Percentiles rank a stretch among this genome's conserved stretches.
Evolutionary conservation across 2,113 vertebrate species (phyloP).

Genomic region (Zosterops pallidus): DNA sequence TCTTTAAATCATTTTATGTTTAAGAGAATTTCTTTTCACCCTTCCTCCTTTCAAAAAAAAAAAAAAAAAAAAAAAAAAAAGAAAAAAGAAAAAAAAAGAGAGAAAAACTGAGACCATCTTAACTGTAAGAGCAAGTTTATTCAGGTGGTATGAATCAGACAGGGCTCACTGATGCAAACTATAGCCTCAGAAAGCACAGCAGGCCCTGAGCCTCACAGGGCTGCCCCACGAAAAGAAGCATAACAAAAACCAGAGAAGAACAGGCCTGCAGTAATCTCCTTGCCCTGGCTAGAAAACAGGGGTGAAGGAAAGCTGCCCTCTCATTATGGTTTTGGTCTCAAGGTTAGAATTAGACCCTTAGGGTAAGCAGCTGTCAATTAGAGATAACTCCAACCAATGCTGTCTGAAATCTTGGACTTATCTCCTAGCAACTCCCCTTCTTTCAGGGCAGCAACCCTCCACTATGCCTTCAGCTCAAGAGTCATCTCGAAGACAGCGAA

Average conservation of each 20-base stretch:
- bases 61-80: neutral
- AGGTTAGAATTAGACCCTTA: constrained; percentile 94
- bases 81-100: neutral
- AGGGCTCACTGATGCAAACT: constrained; percentile 77
- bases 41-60: neutral
- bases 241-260: constrained; percentile 73
- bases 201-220: constrained; percentile 55
- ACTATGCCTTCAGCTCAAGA: constrained; percentile 73
- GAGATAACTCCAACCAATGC: constrained; percentile 87
- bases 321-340: constrained; percentile 87
- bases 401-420: constrained; percentile 85
- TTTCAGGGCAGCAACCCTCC: constrained; percentile 78
- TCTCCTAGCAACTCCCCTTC: constrained; percentile 94
- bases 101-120: constrained; percentile 66
- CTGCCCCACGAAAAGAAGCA: constrained; percentile 58
- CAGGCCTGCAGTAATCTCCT: constrained; percentile 77
- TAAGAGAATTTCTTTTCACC: neutral
- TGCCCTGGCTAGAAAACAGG: constrained; percentile 75
- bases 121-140: constrained; percentile 82
- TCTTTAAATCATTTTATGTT: constrained; percentile 55
- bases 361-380: constrained; percentile 99
- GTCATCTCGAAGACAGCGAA: constrained; percentile 73
- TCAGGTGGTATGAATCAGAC: constrained; percentile 87
- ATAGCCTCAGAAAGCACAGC: constrained; percentile 74
- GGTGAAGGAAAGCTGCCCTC: constrained; percentile 89